phyloP scores from a whole-genome alignment of 2,797 vertebrate genomes.

The Brachymystax lenok region DNA sequence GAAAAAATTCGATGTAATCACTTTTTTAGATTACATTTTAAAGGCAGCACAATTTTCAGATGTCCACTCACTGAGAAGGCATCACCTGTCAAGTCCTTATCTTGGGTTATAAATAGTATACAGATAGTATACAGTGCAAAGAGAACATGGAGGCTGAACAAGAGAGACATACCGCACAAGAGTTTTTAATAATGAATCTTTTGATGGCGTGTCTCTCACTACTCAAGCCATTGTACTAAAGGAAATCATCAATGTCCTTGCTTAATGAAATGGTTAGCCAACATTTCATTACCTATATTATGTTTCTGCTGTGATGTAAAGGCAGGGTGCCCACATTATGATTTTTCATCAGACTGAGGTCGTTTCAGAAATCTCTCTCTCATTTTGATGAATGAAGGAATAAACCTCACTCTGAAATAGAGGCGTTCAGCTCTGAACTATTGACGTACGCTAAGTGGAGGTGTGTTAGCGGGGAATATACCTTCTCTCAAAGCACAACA shows the following conservation, averaged over 20 bases:
- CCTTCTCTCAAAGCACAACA: slow-evolving; percentile 60
- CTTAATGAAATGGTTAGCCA: slow-evolving; percentile 37
- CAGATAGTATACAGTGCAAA: no score
- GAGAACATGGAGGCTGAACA: no score
- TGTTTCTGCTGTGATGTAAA: slow-evolving; percentile 33
- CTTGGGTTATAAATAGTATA: no score
- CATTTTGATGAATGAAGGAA: slow-evolving; percentile 27
- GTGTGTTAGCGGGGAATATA: slow-evolving; percentile 49
- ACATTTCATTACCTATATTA: slow-evolving; percentile 1
- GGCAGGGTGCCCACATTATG: slow-evolving; percentile 10
- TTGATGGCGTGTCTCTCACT: not conserved
- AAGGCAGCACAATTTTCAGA: no score
- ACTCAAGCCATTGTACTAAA: slow-evolving; percentile 3
- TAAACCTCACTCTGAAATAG: slow-evolving; percentile 29
- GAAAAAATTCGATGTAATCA: no score
- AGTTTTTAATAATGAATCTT: not conserved
- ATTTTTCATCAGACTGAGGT: slow-evolving; percentile 23
- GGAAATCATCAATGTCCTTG: not conserved
- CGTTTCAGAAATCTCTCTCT: slow-evolving; percentile 23
- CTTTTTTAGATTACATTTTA: no score
- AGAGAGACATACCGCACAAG: not conserved
- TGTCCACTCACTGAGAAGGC: no score
- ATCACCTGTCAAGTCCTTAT: no score
- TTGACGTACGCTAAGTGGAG: slow-evolving; percentile 58
- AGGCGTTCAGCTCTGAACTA: slow-evolving; percentile 47